phyloP scores from a whole-genome alignment of 2,888 invertebrate genomes.

The Saturnia pavonia region DNA sequence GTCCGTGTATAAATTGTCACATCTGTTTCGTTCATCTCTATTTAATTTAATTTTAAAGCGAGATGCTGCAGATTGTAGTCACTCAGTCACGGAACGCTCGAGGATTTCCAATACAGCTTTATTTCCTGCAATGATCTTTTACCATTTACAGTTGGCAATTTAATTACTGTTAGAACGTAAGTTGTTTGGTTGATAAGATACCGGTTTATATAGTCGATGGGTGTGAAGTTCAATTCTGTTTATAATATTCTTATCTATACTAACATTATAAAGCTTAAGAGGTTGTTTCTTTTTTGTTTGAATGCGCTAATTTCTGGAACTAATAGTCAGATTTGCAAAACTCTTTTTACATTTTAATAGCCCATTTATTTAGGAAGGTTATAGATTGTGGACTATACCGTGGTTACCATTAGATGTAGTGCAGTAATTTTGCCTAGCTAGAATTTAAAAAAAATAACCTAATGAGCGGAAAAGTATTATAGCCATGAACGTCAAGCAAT shows the following conservation, averaged over 20 bases:
- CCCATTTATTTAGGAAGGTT: too few species aligned
- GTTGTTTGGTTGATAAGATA: slow-evolving; percentile 5
- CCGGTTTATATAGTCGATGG: background rate
- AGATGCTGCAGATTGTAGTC: background rate
- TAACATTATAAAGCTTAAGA: background rate
- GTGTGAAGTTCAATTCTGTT: slow-evolving; percentile 1
- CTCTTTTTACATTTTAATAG: too few species aligned
- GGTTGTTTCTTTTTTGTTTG: too few species aligned
- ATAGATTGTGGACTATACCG: too few species aligned
- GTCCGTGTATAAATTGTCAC: background rate
- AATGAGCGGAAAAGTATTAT: too few species aligned
- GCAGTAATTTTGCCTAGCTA: too few species aligned
- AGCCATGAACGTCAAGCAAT: too few species aligned
- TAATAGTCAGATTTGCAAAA: too few species aligned
- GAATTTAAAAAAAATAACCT: too few species aligned
- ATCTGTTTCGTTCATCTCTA: background rate
- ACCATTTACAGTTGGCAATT: background rate
- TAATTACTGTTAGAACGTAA: background rate
- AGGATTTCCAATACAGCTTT: slow-evolving; percentile 9
- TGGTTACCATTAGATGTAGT: too few species aligned
- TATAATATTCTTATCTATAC: background rate
- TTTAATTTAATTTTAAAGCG: background rate
- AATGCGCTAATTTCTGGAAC: too few species aligned
- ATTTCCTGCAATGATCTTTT: background rate
- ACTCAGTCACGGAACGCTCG: background rate